phyloP scores from a whole-genome alignment of 2,888 invertebrate genomes.

The Noctua pronuba region DNA sequence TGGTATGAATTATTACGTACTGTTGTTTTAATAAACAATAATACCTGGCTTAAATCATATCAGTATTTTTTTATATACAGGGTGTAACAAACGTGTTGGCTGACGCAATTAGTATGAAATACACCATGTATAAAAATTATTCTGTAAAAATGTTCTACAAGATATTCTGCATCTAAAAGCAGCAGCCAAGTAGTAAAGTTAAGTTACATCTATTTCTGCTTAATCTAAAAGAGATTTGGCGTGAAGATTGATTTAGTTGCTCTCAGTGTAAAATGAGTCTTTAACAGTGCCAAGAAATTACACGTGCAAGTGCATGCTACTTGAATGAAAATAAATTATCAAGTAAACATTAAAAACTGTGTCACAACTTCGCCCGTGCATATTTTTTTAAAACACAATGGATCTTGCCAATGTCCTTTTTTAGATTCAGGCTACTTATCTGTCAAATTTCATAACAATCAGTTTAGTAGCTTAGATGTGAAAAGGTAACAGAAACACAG shows the following conservation, averaged over 20 bases:
- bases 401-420: neutral
- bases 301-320: conserved; percentile 24
- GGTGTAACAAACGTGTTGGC: no score
- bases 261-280: conserved; percentile 43
- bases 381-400: neutral
- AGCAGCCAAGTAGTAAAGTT: conserved; percentile 24
- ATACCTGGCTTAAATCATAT: neutral
- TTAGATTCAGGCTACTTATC: neutral
- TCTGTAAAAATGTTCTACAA: neutral
- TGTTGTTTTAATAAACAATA: neutral
- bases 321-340: neutral
- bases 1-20: neutral
- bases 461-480: neutral
- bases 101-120: neutral
- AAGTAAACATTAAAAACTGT: neutral
- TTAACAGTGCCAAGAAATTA: conserved; percentile 54
- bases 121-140: neutral
- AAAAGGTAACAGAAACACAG: neutral
- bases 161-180: neutral
- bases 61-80: neutral
- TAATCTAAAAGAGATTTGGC: conserved; percentile 61
- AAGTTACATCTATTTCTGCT: conserved; percentile 30
- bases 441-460: neutral
- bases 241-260: conserved; percentile 53
- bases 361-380: neutral